Conservation (phyloP, 2,888 invertebrate genomes). For the Nephrotoma flavescens region DNA sequence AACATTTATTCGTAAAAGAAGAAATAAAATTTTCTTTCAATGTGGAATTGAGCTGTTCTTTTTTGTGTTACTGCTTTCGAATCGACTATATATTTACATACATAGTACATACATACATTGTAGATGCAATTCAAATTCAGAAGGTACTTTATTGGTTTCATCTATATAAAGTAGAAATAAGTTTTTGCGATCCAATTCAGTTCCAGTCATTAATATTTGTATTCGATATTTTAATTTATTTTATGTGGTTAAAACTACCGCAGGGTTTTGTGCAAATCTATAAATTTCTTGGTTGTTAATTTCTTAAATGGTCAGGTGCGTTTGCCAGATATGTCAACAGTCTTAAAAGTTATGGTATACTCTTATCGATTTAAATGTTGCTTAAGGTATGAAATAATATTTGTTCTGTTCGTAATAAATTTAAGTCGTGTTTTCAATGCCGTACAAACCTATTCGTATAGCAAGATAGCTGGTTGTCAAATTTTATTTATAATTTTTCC, state of each 20-base stretch:
- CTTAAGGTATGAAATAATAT: no score
- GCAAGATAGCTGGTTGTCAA: no score
- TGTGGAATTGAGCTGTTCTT: not conserved
- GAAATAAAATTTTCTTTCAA: not conserved
- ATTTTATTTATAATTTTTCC: no score
- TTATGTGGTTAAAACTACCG: not conserved
- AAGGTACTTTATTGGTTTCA: not conserved
- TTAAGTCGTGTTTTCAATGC: no score
- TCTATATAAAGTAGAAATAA: not conserved
- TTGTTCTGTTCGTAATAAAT: no score
- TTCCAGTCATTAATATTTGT: not conserved
- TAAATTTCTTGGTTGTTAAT: not conserved
- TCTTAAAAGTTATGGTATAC: not conserved
- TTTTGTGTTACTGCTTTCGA: not conserved
- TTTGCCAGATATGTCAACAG: not conserved
- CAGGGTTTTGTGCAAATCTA: not conserved
- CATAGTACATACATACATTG: not conserved
- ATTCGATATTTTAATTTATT: not conserved
- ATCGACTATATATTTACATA: not conserved
- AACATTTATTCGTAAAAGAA: not conserved
- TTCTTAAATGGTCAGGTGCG: not conserved
- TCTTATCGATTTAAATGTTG: not conserved
- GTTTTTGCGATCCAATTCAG: not conserved
- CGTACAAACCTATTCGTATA: no score
- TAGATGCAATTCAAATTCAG: not conserved